Conservation (phyloP, 1,140 invertebrate genomes). For the Chrysomallon squamiferum region DNA sequence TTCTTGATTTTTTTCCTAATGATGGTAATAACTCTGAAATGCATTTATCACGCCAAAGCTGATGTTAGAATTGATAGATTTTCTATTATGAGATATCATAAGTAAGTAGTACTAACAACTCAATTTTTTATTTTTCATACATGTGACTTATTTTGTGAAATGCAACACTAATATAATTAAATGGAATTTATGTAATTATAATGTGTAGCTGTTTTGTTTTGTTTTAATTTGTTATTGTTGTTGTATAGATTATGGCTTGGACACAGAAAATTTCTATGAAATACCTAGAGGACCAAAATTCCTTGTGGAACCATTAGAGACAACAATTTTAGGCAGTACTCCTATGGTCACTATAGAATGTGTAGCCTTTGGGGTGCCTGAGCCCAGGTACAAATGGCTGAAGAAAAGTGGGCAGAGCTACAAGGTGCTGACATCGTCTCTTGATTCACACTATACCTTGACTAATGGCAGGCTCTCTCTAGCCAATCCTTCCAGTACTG, state of each 20-base stretch:
- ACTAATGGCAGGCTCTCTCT: conserved; percentile 40
- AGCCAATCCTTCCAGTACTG: conserved; percentile 15
- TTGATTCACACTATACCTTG: conserved; percentile 14
- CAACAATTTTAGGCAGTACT: conserved; percentile 19
- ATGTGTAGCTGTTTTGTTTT: too few species aligned
- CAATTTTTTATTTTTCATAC: too few species aligned
- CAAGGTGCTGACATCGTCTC: not conserved
- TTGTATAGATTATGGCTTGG: conserved; percentile 37
- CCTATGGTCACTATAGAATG: conserved; percentile 29
- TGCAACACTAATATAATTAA: too few species aligned
- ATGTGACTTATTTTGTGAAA: too few species aligned
- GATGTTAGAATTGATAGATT: too few species aligned
- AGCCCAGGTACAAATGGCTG: conserved; percentile 32
- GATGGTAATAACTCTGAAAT: too few species aligned
- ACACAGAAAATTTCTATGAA: conserved; percentile 19
- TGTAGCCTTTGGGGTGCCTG: conserved; percentile 29
- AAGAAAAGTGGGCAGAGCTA: conserved; percentile 2
- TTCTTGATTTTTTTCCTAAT: too few species aligned
- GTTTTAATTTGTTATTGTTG: not conserved
- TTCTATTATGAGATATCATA: too few species aligned
- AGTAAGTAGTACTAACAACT: too few species aligned
- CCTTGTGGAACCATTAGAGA: conserved; percentile 27
- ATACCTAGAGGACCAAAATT: conserved; percentile 41
- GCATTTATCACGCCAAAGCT: too few species aligned
- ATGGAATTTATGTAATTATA: too few species aligned